Conservation (phyloP, 2,888 invertebrate genomes). For the Antitype chi region DNA sequence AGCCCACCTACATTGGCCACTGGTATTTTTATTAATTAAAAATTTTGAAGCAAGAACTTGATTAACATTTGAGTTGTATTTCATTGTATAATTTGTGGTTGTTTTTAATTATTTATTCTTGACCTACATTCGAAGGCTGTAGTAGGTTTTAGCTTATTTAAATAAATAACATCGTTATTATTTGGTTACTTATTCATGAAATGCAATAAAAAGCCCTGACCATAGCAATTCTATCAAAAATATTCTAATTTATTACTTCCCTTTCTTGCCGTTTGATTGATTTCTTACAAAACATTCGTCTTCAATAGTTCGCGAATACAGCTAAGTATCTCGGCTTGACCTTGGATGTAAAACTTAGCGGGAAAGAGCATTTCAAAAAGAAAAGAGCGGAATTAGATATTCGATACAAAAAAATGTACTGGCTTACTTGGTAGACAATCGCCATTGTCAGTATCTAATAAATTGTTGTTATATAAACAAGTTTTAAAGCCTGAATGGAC, state of each 20-base stretch:
- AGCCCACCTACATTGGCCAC: background rate
- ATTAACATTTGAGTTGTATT: conserved; percentile 13
- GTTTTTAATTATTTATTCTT: conserved; percentile 34
- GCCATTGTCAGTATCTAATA: too few relatives aligned
- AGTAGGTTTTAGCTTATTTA: conserved; percentile 10
- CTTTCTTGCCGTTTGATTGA: background rate
- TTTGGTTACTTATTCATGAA: conserved; percentile 28
- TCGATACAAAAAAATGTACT: too few relatives aligned
- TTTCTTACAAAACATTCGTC: background rate
- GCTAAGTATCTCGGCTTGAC: too few relatives aligned
- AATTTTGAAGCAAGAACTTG: background rate
- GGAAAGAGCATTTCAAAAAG: too few relatives aligned
- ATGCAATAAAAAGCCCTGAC: conserved; percentile 16
- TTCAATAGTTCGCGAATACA: too few relatives aligned
- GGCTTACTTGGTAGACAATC: too few relatives aligned
- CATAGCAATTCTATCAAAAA: background rate
- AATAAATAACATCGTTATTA: conserved; percentile 26
- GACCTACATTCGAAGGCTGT: conserved; percentile 51
- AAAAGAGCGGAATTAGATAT: too few relatives aligned
- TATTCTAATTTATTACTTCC: background rate
- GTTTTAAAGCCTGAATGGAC: too few relatives aligned
- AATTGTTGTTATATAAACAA: too few relatives aligned
- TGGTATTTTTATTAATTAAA: background rate
- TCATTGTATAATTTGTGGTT: conserved; percentile 19
- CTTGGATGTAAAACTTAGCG: too few relatives aligned